These are phyloP conservation scores for Coreoperca whiteheadi DNA, from an alignment of 2,113 vertebrate genomes.

Conservation along the genomic window DNA sequence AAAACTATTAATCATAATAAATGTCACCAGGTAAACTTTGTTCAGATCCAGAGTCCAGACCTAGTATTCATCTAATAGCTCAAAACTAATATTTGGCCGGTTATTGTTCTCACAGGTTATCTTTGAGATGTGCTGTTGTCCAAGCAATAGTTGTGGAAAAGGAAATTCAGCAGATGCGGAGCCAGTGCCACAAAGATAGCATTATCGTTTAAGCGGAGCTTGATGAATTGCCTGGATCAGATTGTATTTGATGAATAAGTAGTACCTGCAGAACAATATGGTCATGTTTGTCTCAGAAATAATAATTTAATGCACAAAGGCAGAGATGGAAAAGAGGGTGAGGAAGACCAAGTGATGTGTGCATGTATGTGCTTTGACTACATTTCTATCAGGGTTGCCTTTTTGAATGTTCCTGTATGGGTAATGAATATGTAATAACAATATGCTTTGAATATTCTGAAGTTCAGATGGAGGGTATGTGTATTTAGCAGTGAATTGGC, in stretches of 20 bases:
- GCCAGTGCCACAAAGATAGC: conserved; percentile 23
- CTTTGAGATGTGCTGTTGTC: conserved; percentile 40
- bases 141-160: conserved; percentile 32
- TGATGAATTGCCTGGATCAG: conserved; percentile 28
- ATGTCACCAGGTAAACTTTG: conserved; percentile 29
- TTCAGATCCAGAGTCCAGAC: conserved; percentile 2
- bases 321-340: background rate
- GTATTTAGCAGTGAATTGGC: conserved; percentile 22
- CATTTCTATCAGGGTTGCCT: conserved; percentile 29
- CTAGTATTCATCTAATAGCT: background rate
- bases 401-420: background rate
- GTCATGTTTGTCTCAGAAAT: conserved; percentile 57
- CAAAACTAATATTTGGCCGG: conserved; percentile 76
- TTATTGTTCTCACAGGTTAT: conserved; percentile 67
- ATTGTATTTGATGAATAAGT: conserved; percentile 23
- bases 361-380: conserved; percentile 21
- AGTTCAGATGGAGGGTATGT: background rate
- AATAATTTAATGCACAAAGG: background rate
- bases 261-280: conserved; percentile 31
- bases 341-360: background rate
- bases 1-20: conserved; percentile 52
- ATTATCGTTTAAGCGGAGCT: conserved; percentile 33
- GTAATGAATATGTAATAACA: conserved; percentile 13
- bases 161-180: conserved; percentile 9
- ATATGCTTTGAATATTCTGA: conserved; percentile 33